Conservation (phyloP, 53 echinoderm and acorn worm species). For the Mesocentrotus franciscanus region DNA sequence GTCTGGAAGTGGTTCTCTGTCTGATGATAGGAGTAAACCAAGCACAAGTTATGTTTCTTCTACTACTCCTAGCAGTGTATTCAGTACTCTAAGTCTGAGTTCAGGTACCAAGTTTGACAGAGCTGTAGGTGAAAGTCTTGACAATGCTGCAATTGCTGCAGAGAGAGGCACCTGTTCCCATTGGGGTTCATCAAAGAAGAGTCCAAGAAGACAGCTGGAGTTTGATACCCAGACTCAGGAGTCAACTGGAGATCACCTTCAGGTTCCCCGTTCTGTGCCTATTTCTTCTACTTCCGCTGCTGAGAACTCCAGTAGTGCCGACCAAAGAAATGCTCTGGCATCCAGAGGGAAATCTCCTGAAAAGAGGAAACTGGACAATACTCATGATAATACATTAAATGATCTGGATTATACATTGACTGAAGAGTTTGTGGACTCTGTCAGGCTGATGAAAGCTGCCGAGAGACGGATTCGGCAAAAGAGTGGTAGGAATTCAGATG, state of each 20-base stretch:
- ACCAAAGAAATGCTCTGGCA: neutral
- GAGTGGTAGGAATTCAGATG: slow-evolving; percentile 11
- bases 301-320: neutral
- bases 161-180: neutral
- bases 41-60: slow-evolving; percentile 21
- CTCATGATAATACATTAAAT: slow-evolving; percentile 70
- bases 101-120: neutral
- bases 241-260: neutral
- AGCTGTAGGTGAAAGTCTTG: neutral
- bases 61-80: slow-evolving; percentile 11
- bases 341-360: neutral
- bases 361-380: slow-evolving; percentile 18
- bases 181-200: neutral
- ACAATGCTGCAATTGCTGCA: neutral
- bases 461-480: slow-evolving; percentile 75
- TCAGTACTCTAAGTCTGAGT: neutral
- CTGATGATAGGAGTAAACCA: neutral
- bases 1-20: neutral
- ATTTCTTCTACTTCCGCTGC: neutral
- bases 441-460: slow-evolving; percentile 82
- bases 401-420: slow-evolving; percentile 84
- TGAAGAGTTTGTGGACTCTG: slow-evolving; percentile 87
- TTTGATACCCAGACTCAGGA: neutral
- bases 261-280: neutral
- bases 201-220: slow-evolving; percentile 20